These are phyloP conservation scores for Amphipoea lucens DNA, from an alignment of 2,888 invertebrate genomes.

Conservation along the genomic window DNA sequence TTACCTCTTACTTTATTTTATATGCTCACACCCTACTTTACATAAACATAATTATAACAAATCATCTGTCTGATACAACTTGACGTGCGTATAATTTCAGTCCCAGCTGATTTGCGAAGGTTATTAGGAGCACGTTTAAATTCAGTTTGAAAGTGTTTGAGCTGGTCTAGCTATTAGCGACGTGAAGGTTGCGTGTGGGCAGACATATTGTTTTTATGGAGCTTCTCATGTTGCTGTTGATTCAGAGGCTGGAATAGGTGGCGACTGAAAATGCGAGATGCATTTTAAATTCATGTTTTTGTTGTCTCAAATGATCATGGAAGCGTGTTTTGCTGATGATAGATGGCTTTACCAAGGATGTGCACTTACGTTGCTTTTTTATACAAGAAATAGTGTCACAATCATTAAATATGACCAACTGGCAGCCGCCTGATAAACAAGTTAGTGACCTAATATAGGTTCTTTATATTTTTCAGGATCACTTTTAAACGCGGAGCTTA, in stretches of 20 bases:
- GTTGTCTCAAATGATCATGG: neutral
- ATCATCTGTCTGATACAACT: conserved; percentile 71
- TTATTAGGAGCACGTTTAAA: conserved; percentile 71
- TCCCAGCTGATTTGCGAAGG: conserved; percentile 75
- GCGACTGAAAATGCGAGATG: conserved; percentile 32
- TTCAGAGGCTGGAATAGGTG: conserved; percentile 47
- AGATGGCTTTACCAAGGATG: neutral
- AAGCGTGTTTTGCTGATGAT: neutral
- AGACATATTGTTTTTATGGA: conserved; percentile 65
- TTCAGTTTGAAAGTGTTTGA: conserved; percentile 69
- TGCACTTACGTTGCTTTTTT: neutral
- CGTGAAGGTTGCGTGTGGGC: conserved; percentile 72
- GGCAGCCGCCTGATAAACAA: neutral
- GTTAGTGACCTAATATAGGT: no score
- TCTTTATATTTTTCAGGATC: neutral
- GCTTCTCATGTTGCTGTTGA: conserved; percentile 59
- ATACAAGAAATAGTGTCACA: neutral
- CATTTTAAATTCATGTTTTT: conserved; percentile 11
- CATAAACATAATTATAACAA: conserved; percentile 59
- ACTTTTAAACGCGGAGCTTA: neutral
- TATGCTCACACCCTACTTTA: conserved; percentile 39
- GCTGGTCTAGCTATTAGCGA: conserved; percentile 62
- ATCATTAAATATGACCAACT: neutral
- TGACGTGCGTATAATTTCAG: conserved; percentile 75
- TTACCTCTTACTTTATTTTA: neutral